These are phyloP conservation scores for Spodoptera exigua DNA, from an alignment of 2,888 invertebrate species.

Conservation along the genomic window DNA sequence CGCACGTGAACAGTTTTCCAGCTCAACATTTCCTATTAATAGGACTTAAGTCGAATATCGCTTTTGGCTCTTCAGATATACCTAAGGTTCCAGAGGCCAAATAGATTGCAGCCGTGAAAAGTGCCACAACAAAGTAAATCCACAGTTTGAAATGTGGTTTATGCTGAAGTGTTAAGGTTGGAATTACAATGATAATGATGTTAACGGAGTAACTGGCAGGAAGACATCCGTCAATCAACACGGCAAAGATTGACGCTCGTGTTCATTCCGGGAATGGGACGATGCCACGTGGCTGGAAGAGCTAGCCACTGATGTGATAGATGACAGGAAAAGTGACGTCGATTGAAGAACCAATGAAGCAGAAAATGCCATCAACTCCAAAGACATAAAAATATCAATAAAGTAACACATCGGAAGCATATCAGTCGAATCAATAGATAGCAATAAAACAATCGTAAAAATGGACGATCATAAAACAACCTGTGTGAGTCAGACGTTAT, in stretches of 20 bases:
- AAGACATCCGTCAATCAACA: constrained; percentile 82
- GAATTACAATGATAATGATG: constrained; percentile 57
- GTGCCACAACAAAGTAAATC: constrained; percentile 57
- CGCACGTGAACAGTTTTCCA: constrained; percentile 40
- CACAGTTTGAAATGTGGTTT: constrained; percentile 52
- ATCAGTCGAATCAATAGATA: constrained; percentile 71
- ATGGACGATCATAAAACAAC: constrained; percentile 72
- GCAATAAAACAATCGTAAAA: constrained; percentile 72
- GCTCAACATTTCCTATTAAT: constrained; percentile 56
- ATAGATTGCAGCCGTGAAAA: constrained; percentile 72
- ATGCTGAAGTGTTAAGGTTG: constrained; percentile 61
- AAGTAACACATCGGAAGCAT: constrained; percentile 49
- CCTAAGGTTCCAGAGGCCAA: constrained; percentile 72
- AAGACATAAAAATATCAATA: constrained; percentile 55
- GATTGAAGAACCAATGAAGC: constrained; percentile 60
- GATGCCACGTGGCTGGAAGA: constrained; percentile 67
- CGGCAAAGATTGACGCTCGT: constrained; percentile 72
- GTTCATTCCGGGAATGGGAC: constrained; percentile 75
- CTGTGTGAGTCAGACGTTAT: constrained; percentile 77
- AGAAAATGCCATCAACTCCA: constrained; percentile 27
- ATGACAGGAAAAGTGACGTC: constrained; percentile 62
- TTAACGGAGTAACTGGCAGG: constrained; percentile 71
- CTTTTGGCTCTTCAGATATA: constrained; percentile 71
- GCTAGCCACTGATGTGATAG: constrained; percentile 57
- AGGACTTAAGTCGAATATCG: constrained; percentile 70